phyloP scores from a whole-genome alignment of 2,888 invertebrate species.

The Azorinus chamasolen region DNA sequence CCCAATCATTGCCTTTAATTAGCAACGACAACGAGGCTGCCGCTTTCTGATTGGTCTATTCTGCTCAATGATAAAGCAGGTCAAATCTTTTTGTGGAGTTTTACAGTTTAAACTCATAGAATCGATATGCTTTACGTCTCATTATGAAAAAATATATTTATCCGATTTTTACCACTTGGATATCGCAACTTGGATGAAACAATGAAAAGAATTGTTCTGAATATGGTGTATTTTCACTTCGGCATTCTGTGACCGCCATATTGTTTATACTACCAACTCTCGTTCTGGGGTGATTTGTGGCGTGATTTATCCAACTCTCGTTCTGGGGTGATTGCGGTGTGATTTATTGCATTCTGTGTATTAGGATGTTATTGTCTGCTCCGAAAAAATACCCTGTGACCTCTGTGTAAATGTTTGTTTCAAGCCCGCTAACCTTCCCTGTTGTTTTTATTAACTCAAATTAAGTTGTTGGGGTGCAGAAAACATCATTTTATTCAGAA shows the following conservation, averaged over 20 bases:
- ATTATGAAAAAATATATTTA: neutral
- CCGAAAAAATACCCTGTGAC: neutral
- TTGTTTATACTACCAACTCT: neutral
- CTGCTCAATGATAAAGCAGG: neutral
- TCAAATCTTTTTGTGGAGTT: neutral
- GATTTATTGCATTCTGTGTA: neutral
- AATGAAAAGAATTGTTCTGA: neutral
- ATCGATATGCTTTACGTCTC: neutral
- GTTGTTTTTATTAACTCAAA: neutral
- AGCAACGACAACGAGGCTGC: neutral
- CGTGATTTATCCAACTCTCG: neutral
- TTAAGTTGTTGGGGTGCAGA: neutral
- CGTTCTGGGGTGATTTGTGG: neutral
- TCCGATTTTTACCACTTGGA: neutral
- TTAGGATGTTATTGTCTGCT: neutral
- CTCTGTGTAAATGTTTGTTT: neutral
- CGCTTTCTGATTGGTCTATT: neutral
- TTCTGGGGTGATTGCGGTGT: too few species aligned
- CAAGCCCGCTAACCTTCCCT: neutral
- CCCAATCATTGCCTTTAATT: neutral
- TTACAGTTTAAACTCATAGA: neutral
- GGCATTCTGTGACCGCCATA: neutral
- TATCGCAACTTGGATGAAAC: neutral
- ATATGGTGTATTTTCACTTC: neutral
- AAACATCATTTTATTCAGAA: slow-evolving; percentile 1